A percentile compares a stretch with the other conserved stretches of the same genome.
phyloP scores from a whole-genome alignment of 2,113 vertebrate genomes.

The Coracopsis vasa region DNA sequence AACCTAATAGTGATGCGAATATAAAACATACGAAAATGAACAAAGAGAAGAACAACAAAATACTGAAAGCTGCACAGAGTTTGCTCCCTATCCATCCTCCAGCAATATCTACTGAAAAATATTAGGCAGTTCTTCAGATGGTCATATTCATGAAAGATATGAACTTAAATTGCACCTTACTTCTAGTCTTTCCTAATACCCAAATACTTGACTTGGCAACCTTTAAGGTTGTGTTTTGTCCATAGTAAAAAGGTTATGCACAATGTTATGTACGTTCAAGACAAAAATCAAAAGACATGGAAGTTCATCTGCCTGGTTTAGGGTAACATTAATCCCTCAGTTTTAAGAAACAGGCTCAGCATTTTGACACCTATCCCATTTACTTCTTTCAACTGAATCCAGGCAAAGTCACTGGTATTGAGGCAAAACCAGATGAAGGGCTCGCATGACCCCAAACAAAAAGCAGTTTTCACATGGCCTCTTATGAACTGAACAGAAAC shows the following conservation, averaged over 20 bases:
- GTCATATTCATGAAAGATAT: background rate
- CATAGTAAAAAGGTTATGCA: rapidly evolving
- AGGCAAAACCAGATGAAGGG: background rate
- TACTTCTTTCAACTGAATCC: background rate
- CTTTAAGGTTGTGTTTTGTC: background rate
- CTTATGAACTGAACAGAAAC: background rate
- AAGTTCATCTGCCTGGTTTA: background rate
- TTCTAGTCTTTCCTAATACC: background rate
- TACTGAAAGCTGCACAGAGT: background rate
- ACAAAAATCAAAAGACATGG: background rate
- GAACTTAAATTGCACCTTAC: background rate
- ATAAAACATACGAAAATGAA: background rate
- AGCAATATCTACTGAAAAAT: background rate
- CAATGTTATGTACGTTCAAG: background rate
- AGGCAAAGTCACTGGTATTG: background rate
- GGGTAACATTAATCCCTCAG: background rate
- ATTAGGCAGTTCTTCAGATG: background rate
- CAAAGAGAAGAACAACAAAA: background rate
- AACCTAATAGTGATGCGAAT: background rate
- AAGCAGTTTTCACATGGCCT: background rate
- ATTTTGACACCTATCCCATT: background rate
- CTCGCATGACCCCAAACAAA: background rate
- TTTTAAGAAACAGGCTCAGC: background rate
- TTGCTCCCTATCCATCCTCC: background rate
- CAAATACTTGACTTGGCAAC: background rate